Conservation (phyloP, 2,797 vertebrate genomes). For the Esox masquinongy region DNA sequence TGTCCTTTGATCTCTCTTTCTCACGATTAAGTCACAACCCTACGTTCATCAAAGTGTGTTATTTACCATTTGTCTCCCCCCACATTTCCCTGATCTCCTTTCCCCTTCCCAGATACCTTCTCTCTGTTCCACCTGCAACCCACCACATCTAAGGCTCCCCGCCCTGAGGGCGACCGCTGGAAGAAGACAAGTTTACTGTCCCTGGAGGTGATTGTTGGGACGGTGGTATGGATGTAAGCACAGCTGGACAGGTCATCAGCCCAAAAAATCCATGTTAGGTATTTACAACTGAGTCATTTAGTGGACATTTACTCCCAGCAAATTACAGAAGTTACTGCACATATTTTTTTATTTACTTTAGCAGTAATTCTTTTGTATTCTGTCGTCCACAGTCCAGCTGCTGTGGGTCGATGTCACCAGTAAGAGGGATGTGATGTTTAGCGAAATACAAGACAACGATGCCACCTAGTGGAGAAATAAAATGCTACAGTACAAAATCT, state of each 20-base stretch:
- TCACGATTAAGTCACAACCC: background rate
- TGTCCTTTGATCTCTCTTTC: background rate
- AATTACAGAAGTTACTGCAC: too few relatives aligned
- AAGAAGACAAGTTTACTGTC: background rate
- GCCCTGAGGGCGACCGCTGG: background rate
- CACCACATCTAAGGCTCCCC: constrained; percentile 40
- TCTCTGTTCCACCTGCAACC: constrained; percentile 38
- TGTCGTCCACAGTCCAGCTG: too few relatives aligned
- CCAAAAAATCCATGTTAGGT: too few relatives aligned
- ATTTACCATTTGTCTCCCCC: background rate
- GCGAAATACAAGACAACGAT: background rate
- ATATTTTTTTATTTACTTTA: too few relatives aligned
- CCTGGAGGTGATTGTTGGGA: background rate
- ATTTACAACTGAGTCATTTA: too few relatives aligned
- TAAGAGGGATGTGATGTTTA: background rate
- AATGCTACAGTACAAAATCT: constrained; percentile 40
- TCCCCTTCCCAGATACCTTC: constrained; percentile 47
- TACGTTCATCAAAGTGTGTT: background rate
- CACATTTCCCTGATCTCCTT: constrained; percentile 14
- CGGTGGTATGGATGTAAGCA: background rate
- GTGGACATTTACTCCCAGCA: too few relatives aligned
- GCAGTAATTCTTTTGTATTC: too few relatives aligned
- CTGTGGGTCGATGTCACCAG: too few relatives aligned
- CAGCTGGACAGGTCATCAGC: background rate
- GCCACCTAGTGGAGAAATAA: background rate